phyloP scores from a whole-genome alignment of 2,113 vertebrate species.

The Emydocephalus ijimae region DNA sequence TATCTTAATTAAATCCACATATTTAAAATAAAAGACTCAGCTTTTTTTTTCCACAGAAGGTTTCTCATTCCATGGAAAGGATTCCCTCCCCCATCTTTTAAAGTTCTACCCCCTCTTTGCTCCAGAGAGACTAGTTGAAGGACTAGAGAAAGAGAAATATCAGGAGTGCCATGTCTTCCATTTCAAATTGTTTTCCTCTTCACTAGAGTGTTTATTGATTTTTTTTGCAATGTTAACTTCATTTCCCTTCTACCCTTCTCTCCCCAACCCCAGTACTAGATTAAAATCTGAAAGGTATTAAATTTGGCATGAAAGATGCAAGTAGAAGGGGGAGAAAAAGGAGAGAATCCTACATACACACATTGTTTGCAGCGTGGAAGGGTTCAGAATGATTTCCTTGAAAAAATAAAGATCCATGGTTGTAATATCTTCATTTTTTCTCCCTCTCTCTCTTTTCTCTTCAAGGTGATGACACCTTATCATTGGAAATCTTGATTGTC shows the following conservation, averaged over 20 bases:
- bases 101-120: conserved; percentile 65
- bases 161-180: conserved; percentile 65
- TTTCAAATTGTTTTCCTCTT: conserved; percentile 68
- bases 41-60: conserved; percentile 47
- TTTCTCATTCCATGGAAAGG: conserved; percentile 47
- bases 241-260: conserved; percentile 15
- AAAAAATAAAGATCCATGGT: conserved; percentile 44
- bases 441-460: conserved; percentile 54
- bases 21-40: conserved; percentile 9
- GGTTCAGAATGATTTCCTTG: background rate
- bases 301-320: conserved; percentile 41
- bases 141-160: conserved; percentile 58
- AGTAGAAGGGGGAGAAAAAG: conserved; percentile 34
- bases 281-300: conserved; percentile 57
- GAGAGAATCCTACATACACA: background rate
- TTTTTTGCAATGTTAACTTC: conserved; percentile 42
- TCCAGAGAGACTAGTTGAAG: conserved; percentile 53
- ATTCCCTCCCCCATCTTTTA: conserved; percentile 59
- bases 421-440: conserved; percentile 61
- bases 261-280: conserved; percentile 10
- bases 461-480: conserved; percentile 70
- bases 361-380: background rate
- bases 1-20: background rate
- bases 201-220: conserved; percentile 62
- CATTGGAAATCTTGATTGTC: conserved; percentile 68